These are phyloP conservation scores for Hirundichthys speculiger DNA, from an alignment of 2,113 vertebrate species.

Conservation along the genomic window DNA sequence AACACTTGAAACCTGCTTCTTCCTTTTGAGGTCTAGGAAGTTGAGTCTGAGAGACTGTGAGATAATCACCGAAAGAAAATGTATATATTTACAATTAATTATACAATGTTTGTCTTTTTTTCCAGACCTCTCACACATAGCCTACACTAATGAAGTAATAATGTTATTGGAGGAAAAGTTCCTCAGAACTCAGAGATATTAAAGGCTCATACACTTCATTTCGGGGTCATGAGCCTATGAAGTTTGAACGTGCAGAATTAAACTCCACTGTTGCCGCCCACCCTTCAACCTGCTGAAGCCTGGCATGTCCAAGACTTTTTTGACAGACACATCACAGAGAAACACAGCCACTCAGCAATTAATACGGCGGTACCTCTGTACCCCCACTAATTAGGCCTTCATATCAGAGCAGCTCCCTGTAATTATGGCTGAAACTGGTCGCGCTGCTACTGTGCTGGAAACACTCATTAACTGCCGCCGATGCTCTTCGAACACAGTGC, in stretches of 20 bases:
- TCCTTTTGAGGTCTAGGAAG: no score
- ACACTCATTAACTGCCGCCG: slow-evolving; percentile 60
- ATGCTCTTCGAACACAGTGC: slow-evolving; percentile 40
- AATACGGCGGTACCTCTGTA: slow-evolving; percentile 65
- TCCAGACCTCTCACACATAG: no score
- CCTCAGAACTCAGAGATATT: background rate
- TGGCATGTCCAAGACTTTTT: slow-evolving; percentile 37
- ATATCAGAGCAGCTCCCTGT: slow-evolving; percentile 67
- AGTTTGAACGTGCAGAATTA: slow-evolving; percentile 1
- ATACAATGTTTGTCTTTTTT: no score
- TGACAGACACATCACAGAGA: slow-evolving; percentile 54
- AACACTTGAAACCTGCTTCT: no score
- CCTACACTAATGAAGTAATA: no score
- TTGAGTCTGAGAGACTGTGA: no score
- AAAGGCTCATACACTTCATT: slow-evolving; percentile 18
- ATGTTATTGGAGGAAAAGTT: no score
- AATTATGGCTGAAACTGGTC: slow-evolving; percentile 67
- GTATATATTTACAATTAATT: no score
- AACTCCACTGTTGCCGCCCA: slow-evolving; percentile 51
- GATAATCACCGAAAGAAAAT: no score
- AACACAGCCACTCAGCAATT: slow-evolving; percentile 63
- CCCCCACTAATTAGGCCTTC: slow-evolving; percentile 75
- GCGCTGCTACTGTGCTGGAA: slow-evolving; percentile 54
- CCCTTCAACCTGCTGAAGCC: slow-evolving; percentile 44
- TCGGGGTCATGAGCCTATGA: slow-evolving; percentile 4